A percentile compares a stretch with the other conserved stretches of the same genome.
Evolutionary conservation across 2,797 vertebrate genomes (phyloP).

Genomic region (Microctenopoma steveboyesi): DNA sequence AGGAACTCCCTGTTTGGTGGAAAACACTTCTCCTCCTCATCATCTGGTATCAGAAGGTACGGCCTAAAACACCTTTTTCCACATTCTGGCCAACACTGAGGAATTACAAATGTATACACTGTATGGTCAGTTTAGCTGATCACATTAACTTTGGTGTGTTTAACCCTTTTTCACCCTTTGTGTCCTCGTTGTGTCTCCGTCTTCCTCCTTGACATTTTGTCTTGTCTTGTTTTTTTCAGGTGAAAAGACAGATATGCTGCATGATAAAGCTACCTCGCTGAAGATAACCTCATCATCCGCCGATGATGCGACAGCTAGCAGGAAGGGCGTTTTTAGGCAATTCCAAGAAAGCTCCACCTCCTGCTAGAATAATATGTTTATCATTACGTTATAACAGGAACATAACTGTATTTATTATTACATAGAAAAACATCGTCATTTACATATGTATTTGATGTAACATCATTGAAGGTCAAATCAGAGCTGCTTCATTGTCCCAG

Average conservation of each 20-base stretch:
- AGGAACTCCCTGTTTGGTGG: slow-evolving; percentile 79
- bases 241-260: slow-evolving; percentile 51
- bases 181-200: background rate
- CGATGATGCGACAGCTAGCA: slow-evolving; percentile 38
- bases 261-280: slow-evolving; percentile 66
- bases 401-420: slow-evolving; percentile 53
- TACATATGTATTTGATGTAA: background rate
- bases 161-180: background rate
- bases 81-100: background rate
- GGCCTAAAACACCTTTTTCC: background rate
- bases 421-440: slow-evolving; percentile 8
- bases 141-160: background rate
- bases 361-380: slow-evolving; percentile 38
- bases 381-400: slow-evolving; percentile 27
- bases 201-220: slow-evolving; percentile 2
- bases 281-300: slow-evolving; percentile 61
- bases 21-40: slow-evolving; percentile 67
- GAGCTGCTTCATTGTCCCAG: slow-evolving; percentile 26
- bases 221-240: slow-evolving; percentile 45
- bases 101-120: no score
- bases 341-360: slow-evolving; percentile 17
- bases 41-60: slow-evolving; percentile 81
- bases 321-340: slow-evolving; percentile 23
- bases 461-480: slow-evolving; percentile 5
- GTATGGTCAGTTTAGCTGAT: no score